A percentile compares a stretch with the other conserved stretches of the same genome.
phyloP scores from a whole-genome alignment of 2,113 vertebrate species.

The Caranx melampygus region DNA sequence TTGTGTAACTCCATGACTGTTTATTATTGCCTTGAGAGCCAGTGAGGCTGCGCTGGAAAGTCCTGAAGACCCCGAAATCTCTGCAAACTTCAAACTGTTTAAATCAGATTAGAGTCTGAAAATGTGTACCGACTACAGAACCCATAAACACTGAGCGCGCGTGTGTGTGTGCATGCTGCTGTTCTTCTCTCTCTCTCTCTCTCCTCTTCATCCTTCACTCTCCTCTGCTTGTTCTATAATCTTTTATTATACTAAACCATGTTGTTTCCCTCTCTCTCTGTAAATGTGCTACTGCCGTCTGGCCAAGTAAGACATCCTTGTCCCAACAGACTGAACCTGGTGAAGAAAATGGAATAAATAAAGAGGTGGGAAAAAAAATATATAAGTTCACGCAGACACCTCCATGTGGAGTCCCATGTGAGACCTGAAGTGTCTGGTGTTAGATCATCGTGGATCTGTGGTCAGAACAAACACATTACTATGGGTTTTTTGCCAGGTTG shows the following conservation, averaged over 20 bases:
- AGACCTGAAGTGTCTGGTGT: conserved; percentile 42
- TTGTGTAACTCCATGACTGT: background rate
- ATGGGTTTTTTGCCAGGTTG: conserved; percentile 54
- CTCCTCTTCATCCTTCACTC: background rate
- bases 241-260: conserved; percentile 26
- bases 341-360: background rate
- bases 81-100: background rate
- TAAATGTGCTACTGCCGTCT: background rate
- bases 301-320: conserved; percentile 1
- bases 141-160: background rate
- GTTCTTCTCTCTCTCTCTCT: background rate
- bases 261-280: conserved; percentile 10
- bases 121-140: background rate
- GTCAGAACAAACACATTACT: conserved; percentile 29
- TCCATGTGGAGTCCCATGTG: conserved; percentile 8
- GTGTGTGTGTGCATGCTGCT: background rate
- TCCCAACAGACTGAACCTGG: conserved; percentile 2
- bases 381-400: background rate
- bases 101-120: background rate
- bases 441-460: conserved; percentile 35
- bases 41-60: background rate
- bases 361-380: background rate
- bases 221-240: conserved; percentile 22
- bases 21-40: background rate
- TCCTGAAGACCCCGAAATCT: background rate